Conservation (phyloP, 2,797 vertebrate genomes). For the Sternarchorhynchus goeldii region DNA sequence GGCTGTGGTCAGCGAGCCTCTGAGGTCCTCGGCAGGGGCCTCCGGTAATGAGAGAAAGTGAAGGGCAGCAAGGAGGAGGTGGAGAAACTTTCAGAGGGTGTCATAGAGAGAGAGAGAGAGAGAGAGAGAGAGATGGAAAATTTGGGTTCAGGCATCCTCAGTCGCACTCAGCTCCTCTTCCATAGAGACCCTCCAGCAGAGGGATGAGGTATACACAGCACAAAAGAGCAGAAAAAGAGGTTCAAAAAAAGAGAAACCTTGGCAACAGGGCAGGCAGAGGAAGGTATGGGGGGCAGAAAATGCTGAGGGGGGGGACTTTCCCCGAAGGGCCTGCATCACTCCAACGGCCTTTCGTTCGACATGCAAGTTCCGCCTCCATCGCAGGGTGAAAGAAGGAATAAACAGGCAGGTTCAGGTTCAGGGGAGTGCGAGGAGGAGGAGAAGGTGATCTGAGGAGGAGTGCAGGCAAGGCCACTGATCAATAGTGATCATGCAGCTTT, state of each 20-base stretch:
- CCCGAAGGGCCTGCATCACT: constrained; percentile 54
- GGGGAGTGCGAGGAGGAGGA: not conserved
- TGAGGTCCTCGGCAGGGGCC: constrained; percentile 1
- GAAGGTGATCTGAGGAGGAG: constrained; percentile 1
- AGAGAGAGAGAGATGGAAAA: constrained; percentile 27
- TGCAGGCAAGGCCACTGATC: constrained; percentile 11
- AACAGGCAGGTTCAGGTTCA: constrained; percentile 4
- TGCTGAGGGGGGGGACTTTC: constrained; percentile 32
- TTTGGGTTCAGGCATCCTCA: constrained; percentile 37
- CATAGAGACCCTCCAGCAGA: constrained; percentile 25
- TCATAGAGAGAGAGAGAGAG: constrained; percentile 13
- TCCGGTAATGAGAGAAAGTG: constrained; percentile 14
- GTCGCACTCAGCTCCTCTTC: constrained; percentile 44
- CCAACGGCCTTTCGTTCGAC: constrained; percentile 57
- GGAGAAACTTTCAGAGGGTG: constrained; percentile 2
- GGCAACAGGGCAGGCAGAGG: constrained; percentile 32
- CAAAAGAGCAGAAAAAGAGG: not conserved
- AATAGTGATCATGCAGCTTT: constrained; percentile 20
- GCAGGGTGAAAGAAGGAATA: constrained; percentile 37
- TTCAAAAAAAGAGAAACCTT: not conserved
- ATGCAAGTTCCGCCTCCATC: constrained; percentile 60
- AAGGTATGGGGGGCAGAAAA: constrained; percentile 28
- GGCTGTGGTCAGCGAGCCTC: constrained; percentile 11
- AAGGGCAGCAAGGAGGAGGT: constrained; percentile 10
- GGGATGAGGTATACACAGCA: constrained; percentile 7